These are phyloP conservation scores for Rutilus rutilus DNA, from an alignment of 2,113 vertebrate genomes.

Conservation along the genomic window DNA sequence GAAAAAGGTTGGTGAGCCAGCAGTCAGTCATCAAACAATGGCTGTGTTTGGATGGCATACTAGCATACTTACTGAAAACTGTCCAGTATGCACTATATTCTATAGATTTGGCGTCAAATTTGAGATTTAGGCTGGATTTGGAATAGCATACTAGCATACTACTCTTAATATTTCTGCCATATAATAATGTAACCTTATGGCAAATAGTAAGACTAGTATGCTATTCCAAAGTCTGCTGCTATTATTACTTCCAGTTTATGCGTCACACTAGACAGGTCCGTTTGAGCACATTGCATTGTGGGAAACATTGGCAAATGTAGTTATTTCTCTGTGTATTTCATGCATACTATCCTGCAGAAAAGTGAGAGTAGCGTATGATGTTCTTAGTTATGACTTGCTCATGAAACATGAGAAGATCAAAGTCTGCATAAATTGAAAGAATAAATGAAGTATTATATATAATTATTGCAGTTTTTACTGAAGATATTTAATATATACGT, in stretches of 20 bases:
- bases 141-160: background rate
- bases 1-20: background rate
- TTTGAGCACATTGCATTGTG: background rate
- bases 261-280: background rate
- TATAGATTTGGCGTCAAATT: background rate
- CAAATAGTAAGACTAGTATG: background rate
- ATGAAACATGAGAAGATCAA: background rate
- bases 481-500: background rate
- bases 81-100: background rate
- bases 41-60: background rate
- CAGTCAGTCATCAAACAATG: constrained; percentile 7
- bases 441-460: background rate
- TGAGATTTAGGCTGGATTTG: background rate
- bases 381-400: background rate
- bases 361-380: background rate
- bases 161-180: background rate
- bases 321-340: background rate
- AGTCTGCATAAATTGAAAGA: background rate
- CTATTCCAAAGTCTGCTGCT: background rate
- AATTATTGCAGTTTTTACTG: background rate
- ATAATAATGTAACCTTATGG: background rate
- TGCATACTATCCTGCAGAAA: background rate
- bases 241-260: background rate
- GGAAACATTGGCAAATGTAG: background rate
- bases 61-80: background rate